phyloP scores from a whole-genome alignment of 2,888 invertebrate species.

The Hermaeophaga mercurialis region DNA sequence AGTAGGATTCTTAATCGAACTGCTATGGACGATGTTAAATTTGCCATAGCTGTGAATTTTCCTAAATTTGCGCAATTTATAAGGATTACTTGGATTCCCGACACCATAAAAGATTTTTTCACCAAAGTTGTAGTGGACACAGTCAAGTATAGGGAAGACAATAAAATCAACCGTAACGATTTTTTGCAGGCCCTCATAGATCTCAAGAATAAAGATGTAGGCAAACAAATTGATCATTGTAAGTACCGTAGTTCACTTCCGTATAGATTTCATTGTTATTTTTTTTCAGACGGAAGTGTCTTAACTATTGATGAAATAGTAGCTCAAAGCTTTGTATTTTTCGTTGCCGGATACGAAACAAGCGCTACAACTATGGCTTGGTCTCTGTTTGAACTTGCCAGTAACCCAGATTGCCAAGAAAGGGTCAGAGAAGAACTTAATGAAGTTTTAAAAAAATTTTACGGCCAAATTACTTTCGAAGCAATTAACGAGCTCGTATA shows the following conservation, averaged over 20 bases:
- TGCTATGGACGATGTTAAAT: not conserved
- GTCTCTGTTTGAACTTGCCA: conserved; percentile 34
- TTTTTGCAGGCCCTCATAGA: conserved; percentile 6
- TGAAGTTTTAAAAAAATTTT: conserved; percentile 31
- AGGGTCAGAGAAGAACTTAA: conserved; percentile 36
- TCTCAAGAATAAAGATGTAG: not conserved
- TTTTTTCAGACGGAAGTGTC: conserved; percentile 24
- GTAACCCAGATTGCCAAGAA: conserved; percentile 35
- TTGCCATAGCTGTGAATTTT: conserved; percentile 3
- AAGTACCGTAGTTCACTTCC: not conserved
- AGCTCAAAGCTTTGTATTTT: conserved; percentile 40
- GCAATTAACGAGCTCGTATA: conserved; percentile 39
- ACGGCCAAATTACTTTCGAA: conserved; percentile 38
- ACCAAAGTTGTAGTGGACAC: conserved; percentile 8
- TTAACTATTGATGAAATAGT: conserved; percentile 34
- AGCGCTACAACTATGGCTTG: conserved; percentile 42
- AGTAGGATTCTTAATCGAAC: conserved; percentile 6
- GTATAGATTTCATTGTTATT: not conserved
- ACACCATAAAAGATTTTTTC: conserved; percentile 1
- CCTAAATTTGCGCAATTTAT: conserved; percentile 4
- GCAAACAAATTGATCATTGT: not conserved
- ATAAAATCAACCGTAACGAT: conserved; percentile 1
- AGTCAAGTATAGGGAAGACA: conserved; percentile 3
- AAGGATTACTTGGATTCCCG: not conserved
- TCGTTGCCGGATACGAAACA: conserved; percentile 41